Percentiles rank a stretch among this genome's conserved stretches.
These are phyloP conservation scores for Chinchilla lanigera DNA, from an alignment of 2,113 vertebrate genomes.

Conservation along the genomic window DNA sequence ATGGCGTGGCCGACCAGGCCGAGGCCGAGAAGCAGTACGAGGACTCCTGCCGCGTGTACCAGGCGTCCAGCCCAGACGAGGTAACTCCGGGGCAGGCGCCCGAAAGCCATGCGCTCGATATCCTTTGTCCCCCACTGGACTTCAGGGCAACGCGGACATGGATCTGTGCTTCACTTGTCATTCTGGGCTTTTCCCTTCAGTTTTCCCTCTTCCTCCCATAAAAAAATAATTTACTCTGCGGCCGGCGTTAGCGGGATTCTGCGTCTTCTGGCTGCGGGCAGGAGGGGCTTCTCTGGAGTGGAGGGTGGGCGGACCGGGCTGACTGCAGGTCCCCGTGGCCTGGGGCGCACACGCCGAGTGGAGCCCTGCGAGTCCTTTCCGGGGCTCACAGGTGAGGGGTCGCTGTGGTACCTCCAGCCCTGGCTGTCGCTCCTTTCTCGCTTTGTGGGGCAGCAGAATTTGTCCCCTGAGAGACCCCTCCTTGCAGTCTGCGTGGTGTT, in stretches of 20 bases:
- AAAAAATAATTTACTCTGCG: not conserved
- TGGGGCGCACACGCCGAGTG: fast-evolving
- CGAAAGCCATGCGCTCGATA: fast-evolving
- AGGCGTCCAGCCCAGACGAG: slow-evolving; percentile 98
- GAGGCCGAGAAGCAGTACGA: slow-evolving; percentile 98
- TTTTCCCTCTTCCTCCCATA: not conserved
- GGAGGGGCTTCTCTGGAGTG: not conserved
- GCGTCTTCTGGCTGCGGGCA: not conserved
- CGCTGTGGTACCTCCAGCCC: fast-evolving
- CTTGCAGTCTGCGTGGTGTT: not conserved
- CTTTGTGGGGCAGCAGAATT: not conserved
- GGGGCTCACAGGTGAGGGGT: not conserved
- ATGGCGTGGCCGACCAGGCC: slow-evolving; percentile 96
- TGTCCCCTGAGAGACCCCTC: not conserved
- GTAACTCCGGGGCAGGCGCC: slow-evolving; percentile 77
- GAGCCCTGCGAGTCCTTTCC: fast-evolving
- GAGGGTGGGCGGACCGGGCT: not conserved
- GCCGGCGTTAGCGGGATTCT: fast-evolving
- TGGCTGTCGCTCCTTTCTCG: not conserved
- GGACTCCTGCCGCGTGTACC: slow-evolving; percentile 97
- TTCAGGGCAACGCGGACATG: not conserved
- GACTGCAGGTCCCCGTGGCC: fast-evolving
- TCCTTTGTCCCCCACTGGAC: too few species aligned
- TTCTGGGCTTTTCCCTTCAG: not conserved
- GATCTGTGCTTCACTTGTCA: too few species aligned